phyloP scores from a whole-genome alignment of 2,113 vertebrate genomes.

The Saccopteryx bilineata region DNA sequence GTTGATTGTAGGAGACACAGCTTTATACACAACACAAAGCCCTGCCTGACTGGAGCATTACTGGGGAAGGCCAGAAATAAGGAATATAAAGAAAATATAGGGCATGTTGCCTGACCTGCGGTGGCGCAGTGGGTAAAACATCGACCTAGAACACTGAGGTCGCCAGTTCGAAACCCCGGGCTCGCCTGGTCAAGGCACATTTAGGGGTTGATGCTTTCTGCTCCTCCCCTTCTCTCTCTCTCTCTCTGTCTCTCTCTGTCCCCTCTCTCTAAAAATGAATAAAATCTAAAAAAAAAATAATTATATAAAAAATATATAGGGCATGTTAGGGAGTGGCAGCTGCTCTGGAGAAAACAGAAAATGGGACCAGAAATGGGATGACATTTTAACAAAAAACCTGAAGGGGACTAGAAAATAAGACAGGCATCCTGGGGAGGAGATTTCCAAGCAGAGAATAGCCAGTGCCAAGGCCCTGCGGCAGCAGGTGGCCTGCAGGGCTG shows the following conservation, averaged over 20 bases:
- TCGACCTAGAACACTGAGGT: too few relatives aligned
- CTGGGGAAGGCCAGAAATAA: not conserved
- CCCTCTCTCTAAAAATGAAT: too few relatives aligned
- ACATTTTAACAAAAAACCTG: not conserved
- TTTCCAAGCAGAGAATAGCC: not conserved
- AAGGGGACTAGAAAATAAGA: not conserved
- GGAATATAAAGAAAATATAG: not conserved
- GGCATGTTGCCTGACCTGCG: not conserved
- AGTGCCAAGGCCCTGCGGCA: not conserved
- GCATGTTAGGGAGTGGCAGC: not conserved
- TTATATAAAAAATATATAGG: not conserved
- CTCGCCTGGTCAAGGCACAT: too few relatives aligned
- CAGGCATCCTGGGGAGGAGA: not conserved
- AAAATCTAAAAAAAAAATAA: too few relatives aligned
- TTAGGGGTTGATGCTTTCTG: too few relatives aligned
- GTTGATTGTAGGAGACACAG: not conserved
- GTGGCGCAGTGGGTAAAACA: too few relatives aligned
- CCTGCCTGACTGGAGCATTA: not conserved
- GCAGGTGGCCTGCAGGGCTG: not conserved
- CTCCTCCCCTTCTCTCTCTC: too few relatives aligned
- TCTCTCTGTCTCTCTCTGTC: too few relatives aligned
- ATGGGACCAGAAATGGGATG: not conserved
- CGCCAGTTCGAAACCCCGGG: too few relatives aligned
- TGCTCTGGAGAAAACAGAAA: not conserved
- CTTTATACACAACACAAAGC: not conserved